Evolutionary conservation across 2,888 invertebrate genomes (phyloP), one percentile per base, ranked within the genome.

Genomic region (Dryobota labecula): DNA sequence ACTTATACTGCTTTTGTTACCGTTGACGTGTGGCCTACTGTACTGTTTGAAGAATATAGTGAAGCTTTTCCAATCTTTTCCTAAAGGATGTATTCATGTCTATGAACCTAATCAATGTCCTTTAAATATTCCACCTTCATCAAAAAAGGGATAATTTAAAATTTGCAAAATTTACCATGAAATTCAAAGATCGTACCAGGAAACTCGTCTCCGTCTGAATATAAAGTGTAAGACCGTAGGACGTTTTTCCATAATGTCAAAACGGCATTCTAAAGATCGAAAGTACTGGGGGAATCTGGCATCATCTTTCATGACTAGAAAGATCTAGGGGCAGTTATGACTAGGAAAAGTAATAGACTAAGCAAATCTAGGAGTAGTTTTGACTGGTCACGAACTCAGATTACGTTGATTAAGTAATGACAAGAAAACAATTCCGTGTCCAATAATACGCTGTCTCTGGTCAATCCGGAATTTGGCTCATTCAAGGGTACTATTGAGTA

Each of bases 81-180:
- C 47, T 41, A 3, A 38, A 18, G 7, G 11, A n/a, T 62, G 3
- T 49, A 60, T 68, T 18, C 5, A 45, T 45, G 6, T 38, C 2
- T 27, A 33, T 41, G 18, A 47, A 57, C 24, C 67, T 56, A 47
- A 49, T 57, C 49, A 18, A 36, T 57, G 38, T 33, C 36, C 57
- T 70, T 49, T 69, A 49, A 70, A 70, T 70, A 70, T 27, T 13
- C 20, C 0, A 58, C 57, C 51, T 36, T 70, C 57, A 36, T 70
- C 33, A 43, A 70, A 69, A 56, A 70, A 70, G 51, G 70, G 70
- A 70, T 58, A 57, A 70, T 49, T 43, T 51, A n/a, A 47, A 4
- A 15, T 70, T 24, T 43, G 43, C 9, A 24, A 58, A 58, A 71
- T 43, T 70, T 58, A 53, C 51, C 70, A 27, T 51, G 27, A 43